These are phyloP conservation scores for Drosophila rufa DNA, from an alignment of 1,140 invertebrate genomes.

Conservation along the genomic window DNA sequence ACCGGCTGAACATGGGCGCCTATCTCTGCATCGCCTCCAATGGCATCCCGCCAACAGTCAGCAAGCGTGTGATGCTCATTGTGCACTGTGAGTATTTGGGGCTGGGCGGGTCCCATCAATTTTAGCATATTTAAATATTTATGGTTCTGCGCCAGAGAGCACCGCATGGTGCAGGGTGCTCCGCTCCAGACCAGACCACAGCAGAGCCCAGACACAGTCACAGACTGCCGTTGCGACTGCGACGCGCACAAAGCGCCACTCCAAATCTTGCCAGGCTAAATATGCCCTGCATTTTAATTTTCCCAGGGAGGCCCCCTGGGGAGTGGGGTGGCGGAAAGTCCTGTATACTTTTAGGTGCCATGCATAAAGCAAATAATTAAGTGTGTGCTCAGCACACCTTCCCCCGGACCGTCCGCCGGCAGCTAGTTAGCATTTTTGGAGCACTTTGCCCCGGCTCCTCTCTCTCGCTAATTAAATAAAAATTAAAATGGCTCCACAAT, in stretches of 20 bases:
- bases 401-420: conserved; percentile 10
- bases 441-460: conserved; percentile 29
- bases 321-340: conserved; percentile 7
- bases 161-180: conserved; percentile 60
- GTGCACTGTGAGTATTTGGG: conserved; percentile 92
- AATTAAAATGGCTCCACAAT: conserved; percentile 75
- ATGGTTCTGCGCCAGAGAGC: conserved; percentile 72
- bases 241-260: conserved; percentile 70
- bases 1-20: conserved; percentile 95
- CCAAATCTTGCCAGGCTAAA: conserved; percentile 73
- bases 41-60: conserved; percentile 94
- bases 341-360: conserved; percentile 72
- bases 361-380: conserved; percentile 83
- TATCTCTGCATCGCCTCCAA: conserved; percentile 95
- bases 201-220: conserved; percentile 38
- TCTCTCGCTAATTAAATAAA: conserved; percentile 72
- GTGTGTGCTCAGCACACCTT: conserved; percentile 46
- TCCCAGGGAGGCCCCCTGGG: conserved; percentile 13
- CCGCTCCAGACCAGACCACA: conserved; percentile 43
- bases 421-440: conserved; percentile 79
- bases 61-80: conserved; percentile 94
- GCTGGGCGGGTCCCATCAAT: conserved; percentile 64
- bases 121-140: conserved; percentile 83
- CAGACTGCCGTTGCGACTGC: conserved; percentile 38
- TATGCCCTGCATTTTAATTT: conserved; percentile 81